phyloP scores from a whole-genome alignment of 2,797 vertebrate species.

The Sebastolobus alascanus region DNA sequence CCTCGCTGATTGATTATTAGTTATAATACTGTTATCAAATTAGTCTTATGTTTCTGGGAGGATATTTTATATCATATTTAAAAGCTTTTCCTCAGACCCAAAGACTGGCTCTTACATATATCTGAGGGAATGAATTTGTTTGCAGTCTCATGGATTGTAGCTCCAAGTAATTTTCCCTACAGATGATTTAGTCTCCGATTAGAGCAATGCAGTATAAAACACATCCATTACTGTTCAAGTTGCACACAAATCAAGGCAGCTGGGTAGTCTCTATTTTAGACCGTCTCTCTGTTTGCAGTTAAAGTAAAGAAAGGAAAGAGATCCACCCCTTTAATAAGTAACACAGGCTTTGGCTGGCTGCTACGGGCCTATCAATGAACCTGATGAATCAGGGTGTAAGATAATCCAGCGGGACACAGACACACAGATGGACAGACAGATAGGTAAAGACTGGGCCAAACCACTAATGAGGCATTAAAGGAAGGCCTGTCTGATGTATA shows the following conservation, averaged over 20 bases:
- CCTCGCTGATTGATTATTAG: neutral
- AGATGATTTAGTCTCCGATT: constrained; percentile 1
- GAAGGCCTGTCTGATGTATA: too few species aligned
- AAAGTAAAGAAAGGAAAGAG: constrained; percentile 72
- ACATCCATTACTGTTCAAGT: constrained; percentile 42
- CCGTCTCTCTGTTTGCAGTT: constrained; percentile 51
- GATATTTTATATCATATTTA: neutral
- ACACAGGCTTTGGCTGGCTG: constrained; percentile 58
- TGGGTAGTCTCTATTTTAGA: constrained; percentile 41
- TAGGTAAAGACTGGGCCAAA: constrained; percentile 31
- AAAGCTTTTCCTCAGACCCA: neutral
- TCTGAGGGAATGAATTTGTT: neutral
- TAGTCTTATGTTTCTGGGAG: neutral
- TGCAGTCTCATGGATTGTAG: neutral
- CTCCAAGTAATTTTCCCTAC: neutral
- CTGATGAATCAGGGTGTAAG: constrained; percentile 73
- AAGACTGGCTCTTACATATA: neutral
- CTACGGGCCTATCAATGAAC: constrained; percentile 61
- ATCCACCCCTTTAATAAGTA: constrained; percentile 79
- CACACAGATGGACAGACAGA: constrained; percentile 16
- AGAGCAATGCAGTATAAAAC: constrained; percentile 12
- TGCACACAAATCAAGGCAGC: constrained; percentile 59
- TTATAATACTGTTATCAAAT: neutral
- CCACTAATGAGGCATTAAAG: constrained; percentile 36
- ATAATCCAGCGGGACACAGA: constrained; percentile 53